These are phyloP conservation scores for Ophthalmolycus amberensis DNA, from an alignment of 2,113 vertebrate species.

Conservation along the genomic window DNA sequence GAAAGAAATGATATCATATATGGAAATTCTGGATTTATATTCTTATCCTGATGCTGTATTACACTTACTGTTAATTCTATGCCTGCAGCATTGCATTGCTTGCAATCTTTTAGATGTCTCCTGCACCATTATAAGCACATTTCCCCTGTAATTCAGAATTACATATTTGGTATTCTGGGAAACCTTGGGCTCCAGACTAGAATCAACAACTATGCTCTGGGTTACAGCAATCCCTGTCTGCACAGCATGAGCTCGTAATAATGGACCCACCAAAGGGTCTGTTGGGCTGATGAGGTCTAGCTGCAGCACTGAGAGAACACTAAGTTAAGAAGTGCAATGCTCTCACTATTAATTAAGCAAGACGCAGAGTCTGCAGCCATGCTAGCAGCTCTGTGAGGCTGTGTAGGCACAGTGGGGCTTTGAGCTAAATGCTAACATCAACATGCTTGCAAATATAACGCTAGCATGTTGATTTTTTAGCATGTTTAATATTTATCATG, in stretches of 20 bases:
- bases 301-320: slow-evolving; percentile 5
- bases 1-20: neutral
- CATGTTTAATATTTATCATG: neutral
- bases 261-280: neutral
- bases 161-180: slow-evolving; percentile 30
- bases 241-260: slow-evolving; percentile 19
- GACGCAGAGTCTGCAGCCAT: neutral
- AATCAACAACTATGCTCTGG: slow-evolving; percentile 23
- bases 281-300: slow-evolving; percentile 2
- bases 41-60: neutral
- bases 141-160: slow-evolving; percentile 38
- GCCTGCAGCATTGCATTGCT: slow-evolving; percentile 3
- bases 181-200: neutral
- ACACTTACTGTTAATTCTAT: neutral
- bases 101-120: neutral
- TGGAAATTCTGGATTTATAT: neutral
- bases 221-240: neutral
- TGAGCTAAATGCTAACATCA: neutral
- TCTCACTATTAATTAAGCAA: neutral
- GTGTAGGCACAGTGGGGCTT: neutral
- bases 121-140: slow-evolving; percentile 17
- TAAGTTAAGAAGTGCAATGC: slow-evolving; percentile 3
- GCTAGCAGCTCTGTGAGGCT: neutral
- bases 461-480: neutral
- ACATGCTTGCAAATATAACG: neutral